Evolutionary conservation across 2,888 invertebrate genomes (phyloP), one percentile per base, ranked within the genome.

Genomic region (Synanthedon vespiformis): DNA sequence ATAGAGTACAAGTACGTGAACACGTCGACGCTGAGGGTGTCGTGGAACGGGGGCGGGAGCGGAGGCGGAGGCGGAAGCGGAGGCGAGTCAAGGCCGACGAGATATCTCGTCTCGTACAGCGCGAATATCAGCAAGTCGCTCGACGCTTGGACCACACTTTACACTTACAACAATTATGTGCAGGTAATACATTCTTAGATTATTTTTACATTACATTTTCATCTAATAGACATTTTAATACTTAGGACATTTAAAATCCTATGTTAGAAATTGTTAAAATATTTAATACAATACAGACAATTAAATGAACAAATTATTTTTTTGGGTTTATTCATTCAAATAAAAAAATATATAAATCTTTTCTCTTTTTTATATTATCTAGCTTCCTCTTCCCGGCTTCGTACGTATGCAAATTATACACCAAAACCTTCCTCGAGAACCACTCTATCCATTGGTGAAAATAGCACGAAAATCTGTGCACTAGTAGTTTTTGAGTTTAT

Each of bases 21-120:
- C 62, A 51, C 64, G 4, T 62, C 68, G 1, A 60, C 72, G 0
- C 58, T 78, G 10, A 66, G 68, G 0, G 72, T 83, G 22, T 72
- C 70, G 2, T 83, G 83, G 83, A 62, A 58, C 55, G 74, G 34
- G 10, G 34, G 34, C 34, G 74, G 2, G 82, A 62, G 58, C 55
- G 74, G 34, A 34, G 34, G 34, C 34, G 74, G 2, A 4, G 18
- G 18, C 18, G 18, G 18, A 2, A 62, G 58, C 55, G 74, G 27
- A 74, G 2, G 27, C 27, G 27, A 3, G 59, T 58, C 5, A 22
- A 3, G 18, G 2, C 67, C 68, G 0, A 22, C n/a, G 65, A 62
- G 63, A 48, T 91, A 90, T 72, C 77, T 79, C 8, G 83, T 91
- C 51, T 76, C 81, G 55, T 88, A 90, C 70, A 85, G 82, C 59